Evolutionary conservation across 2,888 invertebrate genomes (phyloP), one percentile per base, ranked within the genome.

Genomic region (Pollenia amentaria): DNA sequence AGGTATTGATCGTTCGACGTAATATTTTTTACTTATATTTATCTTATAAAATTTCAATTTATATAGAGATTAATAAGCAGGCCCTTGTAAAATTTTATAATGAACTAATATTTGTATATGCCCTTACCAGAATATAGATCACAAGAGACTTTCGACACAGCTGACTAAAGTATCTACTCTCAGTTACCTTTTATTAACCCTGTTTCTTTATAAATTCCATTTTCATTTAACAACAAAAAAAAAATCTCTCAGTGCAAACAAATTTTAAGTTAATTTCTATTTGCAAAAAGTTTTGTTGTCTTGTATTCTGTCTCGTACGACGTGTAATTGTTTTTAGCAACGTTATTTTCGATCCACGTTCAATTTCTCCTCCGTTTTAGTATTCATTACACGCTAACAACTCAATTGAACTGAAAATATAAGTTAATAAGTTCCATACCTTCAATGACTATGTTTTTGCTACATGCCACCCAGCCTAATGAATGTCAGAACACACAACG

Each of bases 371-470:
- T 82, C 65, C 38, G 29, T 29, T 4, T 85, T 86, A 78, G 51
- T 70, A 86, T 86, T 86, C 85, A 75, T 82, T 86, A 75, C 85
- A 82, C 78, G 78, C 70, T 21, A 55, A 69, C 40, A 75, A 75
- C 78, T 86, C 78, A 75, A 79, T 76, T 79, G 75, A 79, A 79
- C 42, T 73, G 69, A 82, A 85, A 79, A 79, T 75, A 75, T 79
- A 70, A 82, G 69, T 82, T 82, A 82, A 82, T 79, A 86, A 78
- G 75, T 75, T 79, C 12, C 11, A 8, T 70, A 18, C 21, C 60
- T 70, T 64, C 10, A n/a, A 38, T 38, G 2, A 67, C 46, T 62
- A 46, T 51, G 38, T 75, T 44, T 42, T 1, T 64, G 21, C 16
- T 9, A 76, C 65, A 21, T 38, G 29, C 29, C 46, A 46, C 12